Conservation (phyloP, 1,140 invertebrate genomes). For the Drosophila bipectinata region DNA sequence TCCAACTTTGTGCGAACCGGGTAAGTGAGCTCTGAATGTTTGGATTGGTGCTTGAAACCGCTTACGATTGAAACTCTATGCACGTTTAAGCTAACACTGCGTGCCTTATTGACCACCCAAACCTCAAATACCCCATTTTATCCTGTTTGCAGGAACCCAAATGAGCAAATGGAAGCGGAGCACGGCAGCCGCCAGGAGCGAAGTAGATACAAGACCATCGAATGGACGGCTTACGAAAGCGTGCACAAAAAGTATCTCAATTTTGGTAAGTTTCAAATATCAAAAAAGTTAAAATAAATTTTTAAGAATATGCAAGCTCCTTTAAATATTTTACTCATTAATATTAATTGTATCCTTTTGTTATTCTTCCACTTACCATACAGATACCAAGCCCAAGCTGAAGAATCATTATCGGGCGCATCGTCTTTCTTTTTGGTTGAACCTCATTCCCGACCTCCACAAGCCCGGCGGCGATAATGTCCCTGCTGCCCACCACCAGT, state of each 20-base stretch:
- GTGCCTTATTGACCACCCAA: not conserved
- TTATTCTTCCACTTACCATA: not conserved
- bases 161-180: constrained; percentile 90
- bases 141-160: constrained; percentile 90
- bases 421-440: constrained; percentile 97
- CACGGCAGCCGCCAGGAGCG: constrained; percentile 89
- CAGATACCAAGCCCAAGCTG: constrained; percentile 94
- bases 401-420: constrained; percentile 98
- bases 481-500: constrained; percentile 92
- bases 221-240: constrained; percentile 95
- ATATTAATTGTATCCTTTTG: not conserved
- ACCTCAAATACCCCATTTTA: constrained; percentile 8
- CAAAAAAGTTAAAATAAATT: not conserved
- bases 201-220: constrained; percentile 91
- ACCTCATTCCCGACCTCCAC: constrained; percentile 97
- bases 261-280: constrained; percentile 87
- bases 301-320: not conserved
- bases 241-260: constrained; percentile 96
- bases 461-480: constrained; percentile 93
- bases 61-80: not conserved
- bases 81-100: not conserved
- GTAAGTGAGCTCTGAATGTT: constrained; percentile 86
- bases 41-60: not conserved
- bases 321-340: not conserved
- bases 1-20: constrained; percentile 99